Evolutionary conservation across 2,888 invertebrate species (phyloP).

Genomic region (Parapristionchus giblindavisi): DNA sequence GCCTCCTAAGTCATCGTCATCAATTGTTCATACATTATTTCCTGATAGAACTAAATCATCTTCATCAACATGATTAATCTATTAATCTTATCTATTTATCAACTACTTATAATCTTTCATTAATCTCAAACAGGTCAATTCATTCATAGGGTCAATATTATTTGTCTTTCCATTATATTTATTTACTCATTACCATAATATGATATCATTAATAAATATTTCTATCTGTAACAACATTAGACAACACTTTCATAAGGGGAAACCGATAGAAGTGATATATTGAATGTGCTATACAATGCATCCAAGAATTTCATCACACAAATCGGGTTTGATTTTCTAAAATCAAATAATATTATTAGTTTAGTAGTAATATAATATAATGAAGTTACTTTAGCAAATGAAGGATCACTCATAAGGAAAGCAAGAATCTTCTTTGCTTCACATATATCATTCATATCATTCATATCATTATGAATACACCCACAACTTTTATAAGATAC

Average conservation of each 20-base stretch:
- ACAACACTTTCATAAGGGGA: too few species aligned
- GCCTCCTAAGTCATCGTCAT: conserved; percentile 25
- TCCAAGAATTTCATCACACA: background rate
- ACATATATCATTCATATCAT: background rate
- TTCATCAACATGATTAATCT: conserved; percentile 22
- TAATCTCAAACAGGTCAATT: too few species aligned
- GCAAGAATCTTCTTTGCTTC: background rate
- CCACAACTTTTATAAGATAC: too few species aligned
- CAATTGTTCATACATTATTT: conserved; percentile 36
- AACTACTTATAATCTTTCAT: too few species aligned
- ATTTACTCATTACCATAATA: too few species aligned
- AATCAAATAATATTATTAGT: background rate
- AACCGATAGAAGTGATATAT: too few species aligned
- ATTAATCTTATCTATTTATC: background rate
- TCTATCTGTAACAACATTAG: too few species aligned
- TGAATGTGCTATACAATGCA: too few species aligned
- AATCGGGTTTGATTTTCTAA: background rate
- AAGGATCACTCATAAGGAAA: background rate
- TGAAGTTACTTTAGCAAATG: background rate
- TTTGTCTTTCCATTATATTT: too few species aligned
- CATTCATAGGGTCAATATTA: too few species aligned
- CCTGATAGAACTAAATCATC: conserved; percentile 12
- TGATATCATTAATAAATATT: too few species aligned
- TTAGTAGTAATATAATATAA: background rate
- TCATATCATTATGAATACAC: too few species aligned